Evolutionary conservation across 2,888 invertebrate genomes (phyloP).

Genomic region (Carterocephalus palaemon): DNA sequence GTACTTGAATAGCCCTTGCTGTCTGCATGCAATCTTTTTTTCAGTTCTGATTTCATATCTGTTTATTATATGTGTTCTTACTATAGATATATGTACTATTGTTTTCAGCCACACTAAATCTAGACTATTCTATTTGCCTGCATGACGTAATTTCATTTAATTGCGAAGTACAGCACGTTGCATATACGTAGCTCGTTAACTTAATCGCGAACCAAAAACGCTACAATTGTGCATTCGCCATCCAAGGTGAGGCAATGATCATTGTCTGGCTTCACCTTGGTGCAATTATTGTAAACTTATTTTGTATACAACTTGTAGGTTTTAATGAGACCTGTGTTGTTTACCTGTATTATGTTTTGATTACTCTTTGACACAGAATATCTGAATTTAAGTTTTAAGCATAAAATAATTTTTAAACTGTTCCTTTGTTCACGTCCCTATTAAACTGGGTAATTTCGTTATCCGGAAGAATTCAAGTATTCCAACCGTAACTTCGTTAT

Average conservation of each 20-base stretch:
- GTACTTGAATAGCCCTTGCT: too few relatives aligned
- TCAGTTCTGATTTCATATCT: too few relatives aligned
- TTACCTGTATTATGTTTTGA: too few relatives aligned
- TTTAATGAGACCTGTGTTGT: background rate
- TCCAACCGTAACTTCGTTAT: too few relatives aligned
- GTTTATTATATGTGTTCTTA: too few relatives aligned
- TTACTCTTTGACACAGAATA: too few relatives aligned
- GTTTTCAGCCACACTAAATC: background rate
- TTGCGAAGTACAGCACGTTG: constrained; percentile 3
- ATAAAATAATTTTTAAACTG: too few relatives aligned
- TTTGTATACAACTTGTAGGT: constrained; percentile 9
- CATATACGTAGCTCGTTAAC: constrained; percentile 12
- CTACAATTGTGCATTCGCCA: constrained; percentile 21
- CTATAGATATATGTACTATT: background rate
- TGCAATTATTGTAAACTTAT: constrained; percentile 19
- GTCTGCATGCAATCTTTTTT: too few relatives aligned
- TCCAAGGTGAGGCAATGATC: constrained; percentile 22
- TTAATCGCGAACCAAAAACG: constrained; percentile 21
- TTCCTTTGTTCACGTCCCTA: too few relatives aligned
- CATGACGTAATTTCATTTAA: constrained; percentile 10
- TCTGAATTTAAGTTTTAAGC: too few relatives aligned
- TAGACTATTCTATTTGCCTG: background rate
- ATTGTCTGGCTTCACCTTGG: constrained; percentile 23
- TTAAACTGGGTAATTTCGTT: too few relatives aligned
- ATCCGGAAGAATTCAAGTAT: too few relatives aligned